A percentile compares a stretch with the other conserved stretches of the same genome.
Evolutionary conservation across 1,140 invertebrate species (phyloP).

Genomic region (Cyclina sinensis): DNA sequence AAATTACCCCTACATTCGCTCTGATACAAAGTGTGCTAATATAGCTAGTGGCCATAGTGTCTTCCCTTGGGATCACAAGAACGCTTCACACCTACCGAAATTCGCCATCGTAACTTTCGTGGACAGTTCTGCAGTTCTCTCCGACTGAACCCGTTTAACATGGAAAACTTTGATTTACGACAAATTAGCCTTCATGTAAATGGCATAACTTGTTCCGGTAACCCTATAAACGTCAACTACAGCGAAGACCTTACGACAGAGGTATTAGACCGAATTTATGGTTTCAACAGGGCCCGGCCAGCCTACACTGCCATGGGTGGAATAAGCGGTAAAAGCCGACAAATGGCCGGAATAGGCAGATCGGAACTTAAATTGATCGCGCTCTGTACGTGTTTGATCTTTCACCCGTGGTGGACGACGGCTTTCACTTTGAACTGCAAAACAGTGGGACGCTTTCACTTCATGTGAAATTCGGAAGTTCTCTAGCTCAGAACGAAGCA

Average conservation of each 20-base stretch:
- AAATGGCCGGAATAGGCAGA: not conserved
- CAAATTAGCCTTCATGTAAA: slow-evolving; percentile 47
- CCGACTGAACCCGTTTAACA: slow-evolving; percentile 49
- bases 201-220: slow-evolving; percentile 43
- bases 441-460: not conserved
- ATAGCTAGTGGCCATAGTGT: slow-evolving; percentile 44
- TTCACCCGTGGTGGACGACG: not conserved
- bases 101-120: slow-evolving; percentile 39
- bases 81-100: slow-evolving; percentile 35
- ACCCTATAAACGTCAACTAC: slow-evolving; percentile 59
- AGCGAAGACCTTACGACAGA: not conserved
- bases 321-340: not conserved
- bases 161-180: slow-evolving; percentile 53
- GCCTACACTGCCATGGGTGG: not conserved
- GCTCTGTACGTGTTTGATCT: not conserved
- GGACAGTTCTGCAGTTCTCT: not conserved
- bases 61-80: slow-evolving; percentile 60
- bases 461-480: too few species aligned
- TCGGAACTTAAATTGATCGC: not conserved
- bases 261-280: not conserved
- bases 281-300: not conserved
- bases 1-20: slow-evolving; percentile 19
- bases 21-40: slow-evolving; percentile 10
- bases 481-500: not conserved
- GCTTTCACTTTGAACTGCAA: slow-evolving; percentile 5